Evolutionary conservation across 1,140 invertebrate genomes (phyloP).

Genomic region (Caenorhabditis inopinata): DNA sequence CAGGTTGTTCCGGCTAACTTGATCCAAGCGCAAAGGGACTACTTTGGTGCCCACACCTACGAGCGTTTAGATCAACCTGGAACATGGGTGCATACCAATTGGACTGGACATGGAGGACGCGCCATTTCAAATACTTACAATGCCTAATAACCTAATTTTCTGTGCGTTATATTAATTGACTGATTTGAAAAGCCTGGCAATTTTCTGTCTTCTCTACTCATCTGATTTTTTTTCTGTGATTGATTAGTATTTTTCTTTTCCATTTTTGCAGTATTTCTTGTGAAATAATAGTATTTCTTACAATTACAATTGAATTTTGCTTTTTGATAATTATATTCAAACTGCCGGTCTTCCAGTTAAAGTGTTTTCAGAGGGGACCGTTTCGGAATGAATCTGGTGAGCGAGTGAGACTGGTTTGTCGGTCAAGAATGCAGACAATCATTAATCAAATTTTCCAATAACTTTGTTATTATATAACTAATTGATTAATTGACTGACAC

Average conservation of each 20-base stretch:
- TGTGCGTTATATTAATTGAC: constrained; percentile 36
- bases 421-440: too few relatives aligned
- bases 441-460: too few relatives aligned
- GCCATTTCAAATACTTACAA: constrained; percentile 92
- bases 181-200: too few relatives aligned
- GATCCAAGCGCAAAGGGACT: constrained; percentile 93
- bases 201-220: background rate
- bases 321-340: too few relatives aligned
- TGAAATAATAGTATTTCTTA: constrained; percentile 23
- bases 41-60: constrained; percentile 98
- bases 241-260: background rate
- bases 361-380: too few relatives aligned
- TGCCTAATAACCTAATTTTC: constrained; percentile 71
- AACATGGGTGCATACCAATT: constrained; percentile 92
- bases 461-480: too few relatives aligned
- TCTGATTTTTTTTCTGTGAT: constrained; percentile 1
- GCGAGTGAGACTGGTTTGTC: too few relatives aligned
- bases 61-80: constrained; percentile 84
- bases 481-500: too few relatives aligned
- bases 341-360: too few relatives aligned
- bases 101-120: constrained; percentile 95
- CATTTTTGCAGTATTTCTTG: background rate
- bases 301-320: too few relatives aligned
- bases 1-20: constrained; percentile 81
- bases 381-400: too few relatives aligned